These are phyloP conservation scores for Sitobion miscanthi DNA, from an alignment of 1,140 invertebrate genomes.

Conservation along the genomic window DNA sequence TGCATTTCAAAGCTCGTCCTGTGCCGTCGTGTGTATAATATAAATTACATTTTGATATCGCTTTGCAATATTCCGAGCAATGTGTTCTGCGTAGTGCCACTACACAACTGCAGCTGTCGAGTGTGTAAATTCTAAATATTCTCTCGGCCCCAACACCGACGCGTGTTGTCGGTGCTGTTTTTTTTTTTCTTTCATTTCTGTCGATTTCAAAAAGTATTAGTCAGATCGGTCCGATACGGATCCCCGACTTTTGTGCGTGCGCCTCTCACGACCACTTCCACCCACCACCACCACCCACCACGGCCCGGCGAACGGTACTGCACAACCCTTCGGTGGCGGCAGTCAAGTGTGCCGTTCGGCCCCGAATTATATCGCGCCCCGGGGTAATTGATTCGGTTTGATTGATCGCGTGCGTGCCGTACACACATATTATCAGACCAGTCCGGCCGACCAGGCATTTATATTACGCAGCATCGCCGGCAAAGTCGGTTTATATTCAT, in stretches of 20 bases:
- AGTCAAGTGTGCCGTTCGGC: background rate
- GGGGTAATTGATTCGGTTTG: background rate
- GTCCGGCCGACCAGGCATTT: background rate
- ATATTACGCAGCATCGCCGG: background rate
- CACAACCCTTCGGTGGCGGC: background rate
- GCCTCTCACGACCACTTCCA: background rate
- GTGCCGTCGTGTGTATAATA: background rate
- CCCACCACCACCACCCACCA: no score
- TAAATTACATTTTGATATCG: background rate
- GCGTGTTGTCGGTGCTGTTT: background rate
- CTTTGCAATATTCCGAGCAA: background rate
- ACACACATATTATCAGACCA: background rate
- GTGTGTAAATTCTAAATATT: background rate
- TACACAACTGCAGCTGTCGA: no score
- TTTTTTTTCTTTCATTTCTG: background rate
- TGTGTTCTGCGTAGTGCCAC: background rate
- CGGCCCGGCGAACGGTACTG: background rate
- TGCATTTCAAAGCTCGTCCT: background rate
- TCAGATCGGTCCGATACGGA: background rate
- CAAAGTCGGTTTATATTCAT: constrained; percentile 21
- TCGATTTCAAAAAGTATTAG: background rate
- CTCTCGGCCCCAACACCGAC: background rate
- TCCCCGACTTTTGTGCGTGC: no score
- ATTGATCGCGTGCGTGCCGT: background rate
- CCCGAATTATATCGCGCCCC: background rate